Conservation (phyloP, 2,113 vertebrate species). For the Delphinus delphis region DNA sequence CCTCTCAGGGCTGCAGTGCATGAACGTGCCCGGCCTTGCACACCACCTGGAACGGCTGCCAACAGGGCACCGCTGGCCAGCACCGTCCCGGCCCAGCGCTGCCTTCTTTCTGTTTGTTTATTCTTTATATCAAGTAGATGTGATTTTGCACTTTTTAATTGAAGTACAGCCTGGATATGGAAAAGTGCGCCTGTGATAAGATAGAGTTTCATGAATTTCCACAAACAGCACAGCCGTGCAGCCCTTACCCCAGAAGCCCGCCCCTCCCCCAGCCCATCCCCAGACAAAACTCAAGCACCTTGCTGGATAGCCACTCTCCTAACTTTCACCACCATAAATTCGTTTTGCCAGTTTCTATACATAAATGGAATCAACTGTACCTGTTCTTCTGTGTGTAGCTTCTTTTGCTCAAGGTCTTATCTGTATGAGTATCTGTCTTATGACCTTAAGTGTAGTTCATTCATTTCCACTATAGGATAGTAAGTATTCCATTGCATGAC, state of each 20-base stretch:
- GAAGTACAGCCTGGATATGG: neutral
- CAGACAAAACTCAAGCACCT: neutral
- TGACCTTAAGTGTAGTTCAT: neutral
- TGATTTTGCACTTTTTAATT: neutral
- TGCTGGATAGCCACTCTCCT: neutral
- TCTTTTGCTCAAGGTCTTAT: neutral
- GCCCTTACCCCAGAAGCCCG: neutral
- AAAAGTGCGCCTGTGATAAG: neutral
- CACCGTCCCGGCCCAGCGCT: neutral
- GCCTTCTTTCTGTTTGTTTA: neutral
- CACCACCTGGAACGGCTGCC: accelerated
- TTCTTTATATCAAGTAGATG: slow-evolving; percentile 12
- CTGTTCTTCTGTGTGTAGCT: neutral
- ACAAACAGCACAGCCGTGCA: neutral
- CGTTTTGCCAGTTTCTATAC: neutral
- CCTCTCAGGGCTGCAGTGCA: neutral
- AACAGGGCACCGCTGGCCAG: neutral
- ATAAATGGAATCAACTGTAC: neutral
- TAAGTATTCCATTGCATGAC: neutral
- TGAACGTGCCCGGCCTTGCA: neutral
- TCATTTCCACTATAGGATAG: neutral
- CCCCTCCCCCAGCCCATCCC: neutral
- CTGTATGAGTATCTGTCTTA: neutral
- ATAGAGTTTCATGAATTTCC: neutral
- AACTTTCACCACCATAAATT: slow-evolving; percentile 2